Conservation (phyloP, 2,113 vertebrate species). For the Lepus europaeus region DNA sequence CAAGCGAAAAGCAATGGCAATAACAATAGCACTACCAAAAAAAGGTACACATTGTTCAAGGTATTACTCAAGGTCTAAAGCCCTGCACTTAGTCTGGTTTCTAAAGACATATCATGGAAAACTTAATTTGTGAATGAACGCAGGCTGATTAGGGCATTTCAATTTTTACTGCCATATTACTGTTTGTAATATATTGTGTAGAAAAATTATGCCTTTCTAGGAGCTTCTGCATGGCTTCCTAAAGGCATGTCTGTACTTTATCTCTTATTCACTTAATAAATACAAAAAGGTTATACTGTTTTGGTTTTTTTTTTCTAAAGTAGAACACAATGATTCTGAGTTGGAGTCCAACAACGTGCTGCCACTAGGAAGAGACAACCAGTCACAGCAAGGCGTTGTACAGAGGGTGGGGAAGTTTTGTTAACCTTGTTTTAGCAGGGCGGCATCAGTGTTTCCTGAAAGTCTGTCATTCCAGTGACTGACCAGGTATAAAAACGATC, state of each 20-base stretch:
- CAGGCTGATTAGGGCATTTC: background rate
- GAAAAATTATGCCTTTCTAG: background rate
- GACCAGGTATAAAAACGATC: background rate
- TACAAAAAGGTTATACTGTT: background rate
- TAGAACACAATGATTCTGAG: background rate
- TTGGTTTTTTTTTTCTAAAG: background rate
- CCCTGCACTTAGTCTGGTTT: background rate
- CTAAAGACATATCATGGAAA: conserved; percentile 46
- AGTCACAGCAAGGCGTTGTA: background rate
- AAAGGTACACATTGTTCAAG: background rate
- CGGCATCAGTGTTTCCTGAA: conserved; percentile 8
- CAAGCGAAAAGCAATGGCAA: background rate
- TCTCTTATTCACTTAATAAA: background rate
- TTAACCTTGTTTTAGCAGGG: background rate
- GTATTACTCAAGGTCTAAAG: conserved; percentile 35
- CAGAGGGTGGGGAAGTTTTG: background rate
- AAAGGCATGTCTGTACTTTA: background rate
- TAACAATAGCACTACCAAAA: too few relatives aligned
- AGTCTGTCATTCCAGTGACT: background rate
- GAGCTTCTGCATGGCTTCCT: background rate
- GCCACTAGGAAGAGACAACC: background rate
- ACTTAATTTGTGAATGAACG: background rate
- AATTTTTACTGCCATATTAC: background rate
- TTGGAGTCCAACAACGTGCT: background rate
- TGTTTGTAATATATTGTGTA: background rate